Evolutionary conservation across 2,113 vertebrate genomes (phyloP).

Genomic region (Potamarius usumacintae): DNA sequence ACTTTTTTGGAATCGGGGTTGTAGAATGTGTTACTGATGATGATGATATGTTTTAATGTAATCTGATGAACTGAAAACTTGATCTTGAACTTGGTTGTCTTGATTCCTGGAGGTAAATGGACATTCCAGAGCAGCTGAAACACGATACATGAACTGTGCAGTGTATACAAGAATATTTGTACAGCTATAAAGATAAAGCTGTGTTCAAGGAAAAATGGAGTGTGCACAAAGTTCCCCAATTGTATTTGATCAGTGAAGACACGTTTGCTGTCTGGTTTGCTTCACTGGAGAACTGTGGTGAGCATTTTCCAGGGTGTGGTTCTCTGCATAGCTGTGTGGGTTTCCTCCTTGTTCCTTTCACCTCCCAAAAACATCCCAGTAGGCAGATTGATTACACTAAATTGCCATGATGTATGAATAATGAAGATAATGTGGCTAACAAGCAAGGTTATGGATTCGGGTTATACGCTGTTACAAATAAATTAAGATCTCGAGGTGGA

Average conservation of each 20-base stretch:
- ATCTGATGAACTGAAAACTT: neutral
- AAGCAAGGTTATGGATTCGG: neutral
- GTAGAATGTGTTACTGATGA: neutral
- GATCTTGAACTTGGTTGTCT: no score
- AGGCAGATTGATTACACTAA: neutral
- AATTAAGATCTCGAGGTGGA: neutral
- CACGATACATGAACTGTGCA: neutral
- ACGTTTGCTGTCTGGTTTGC: neutral
- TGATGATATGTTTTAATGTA: neutral
- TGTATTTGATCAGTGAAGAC: neutral
- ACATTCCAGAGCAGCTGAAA: neutral
- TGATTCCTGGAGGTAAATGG: neutral
- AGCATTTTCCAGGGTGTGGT: neutral
- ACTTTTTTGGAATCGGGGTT: neutral
- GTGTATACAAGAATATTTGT: slow-evolving; percentile 1
- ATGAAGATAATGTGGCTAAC: neutral
- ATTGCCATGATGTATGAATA: neutral
- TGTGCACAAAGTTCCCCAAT: neutral
- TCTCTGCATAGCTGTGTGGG: neutral
- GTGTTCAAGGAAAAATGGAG: neutral
- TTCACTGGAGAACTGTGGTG: neutral
- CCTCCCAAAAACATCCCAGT: neutral
- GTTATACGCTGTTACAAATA: neutral
- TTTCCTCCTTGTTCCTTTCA: neutral
- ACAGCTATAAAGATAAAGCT: slow-evolving; percentile 2